phyloP scores from a whole-genome alignment of 2,888 invertebrate genomes.

The Zhengitettix transpicula region DNA sequence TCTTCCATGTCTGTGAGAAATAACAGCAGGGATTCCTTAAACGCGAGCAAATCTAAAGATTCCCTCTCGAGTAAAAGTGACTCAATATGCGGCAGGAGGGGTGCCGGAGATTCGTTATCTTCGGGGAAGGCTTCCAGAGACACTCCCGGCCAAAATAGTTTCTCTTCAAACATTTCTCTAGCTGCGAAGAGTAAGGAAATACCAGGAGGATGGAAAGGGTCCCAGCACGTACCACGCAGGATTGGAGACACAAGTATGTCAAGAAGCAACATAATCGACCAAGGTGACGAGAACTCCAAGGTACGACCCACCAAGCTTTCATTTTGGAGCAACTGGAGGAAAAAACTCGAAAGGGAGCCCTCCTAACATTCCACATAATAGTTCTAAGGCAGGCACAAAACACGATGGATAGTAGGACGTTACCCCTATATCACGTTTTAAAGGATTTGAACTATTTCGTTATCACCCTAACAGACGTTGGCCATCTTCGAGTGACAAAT shows the following conservation, averaged over 20 bases:
- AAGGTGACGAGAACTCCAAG: constrained; percentile 27
- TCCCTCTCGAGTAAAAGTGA: constrained; percentile 22
- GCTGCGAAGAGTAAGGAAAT: constrained; percentile 3
- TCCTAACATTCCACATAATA: constrained; percentile 6
- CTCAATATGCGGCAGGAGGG: constrained; percentile 20
- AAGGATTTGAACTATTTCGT: no score
- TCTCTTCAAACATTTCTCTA: constrained; percentile 5
- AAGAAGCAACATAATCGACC: constrained; percentile 3
- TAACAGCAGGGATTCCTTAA: constrained; percentile 24
- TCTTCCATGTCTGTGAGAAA: constrained; percentile 18
- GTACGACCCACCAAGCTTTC: constrained; percentile 51
- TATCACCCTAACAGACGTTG: neutral
- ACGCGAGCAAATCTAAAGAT: constrained; percentile 20
- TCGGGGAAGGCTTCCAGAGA: neutral
- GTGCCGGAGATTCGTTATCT: constrained; percentile 4
- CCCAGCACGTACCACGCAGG: constrained; percentile 5
- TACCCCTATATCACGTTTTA: no score
- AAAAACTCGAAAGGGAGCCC: constrained; percentile 21
- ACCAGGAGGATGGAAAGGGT: constrained; percentile 5
- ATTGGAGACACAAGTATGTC: neutral
- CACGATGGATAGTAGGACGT: neutral
- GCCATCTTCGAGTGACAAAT: neutral
- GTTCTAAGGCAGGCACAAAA: constrained; percentile 4
- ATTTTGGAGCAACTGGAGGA: constrained; percentile 52
- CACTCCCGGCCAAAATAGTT: constrained; percentile 1